Percentiles rank a stretch among this genome's conserved stretches.
phyloP scores from a whole-genome alignment of 2,888 invertebrate genomes.

The Cataglyphis albicans region DNA sequence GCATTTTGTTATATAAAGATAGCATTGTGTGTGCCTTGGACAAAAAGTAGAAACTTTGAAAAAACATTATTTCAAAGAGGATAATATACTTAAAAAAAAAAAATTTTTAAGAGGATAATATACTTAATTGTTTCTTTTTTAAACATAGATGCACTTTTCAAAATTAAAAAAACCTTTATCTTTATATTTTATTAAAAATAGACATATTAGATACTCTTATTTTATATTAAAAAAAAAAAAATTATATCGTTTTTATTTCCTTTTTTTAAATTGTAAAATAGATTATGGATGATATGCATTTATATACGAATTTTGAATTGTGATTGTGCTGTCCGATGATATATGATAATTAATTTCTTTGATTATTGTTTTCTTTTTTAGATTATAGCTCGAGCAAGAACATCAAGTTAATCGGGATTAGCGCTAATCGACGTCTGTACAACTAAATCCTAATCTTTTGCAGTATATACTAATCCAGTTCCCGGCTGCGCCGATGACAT shows the following conservation, averaged over 20 bases:
- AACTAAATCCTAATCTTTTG: background rate
- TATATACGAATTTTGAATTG: background rate
- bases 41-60: conserved; percentile 9
- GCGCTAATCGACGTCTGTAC: background rate
- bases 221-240: background rate
- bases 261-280: background rate
- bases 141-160: background rate
- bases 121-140: background rate
- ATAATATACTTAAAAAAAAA: background rate
- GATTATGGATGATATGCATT: background rate
- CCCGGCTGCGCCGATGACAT: conserved; percentile 43
- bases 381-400: background rate
- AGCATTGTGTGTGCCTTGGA: conserved; percentile 57
- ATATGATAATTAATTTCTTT: conserved; percentile 17
- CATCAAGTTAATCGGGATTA: background rate
- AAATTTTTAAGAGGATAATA: background rate
- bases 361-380: background rate
- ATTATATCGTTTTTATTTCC: background rate
- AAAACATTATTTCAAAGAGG: background rate
- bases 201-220: background rate
- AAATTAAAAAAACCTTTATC: background rate
- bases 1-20: conserved; percentile 56
- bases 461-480: conserved; percentile 27
- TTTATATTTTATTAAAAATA: background rate
- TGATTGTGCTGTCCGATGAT: background rate